These are phyloP conservation scores for Erithacus rubecula DNA, from an alignment of 2,797 vertebrate genomes.

Conservation along the genomic window DNA sequence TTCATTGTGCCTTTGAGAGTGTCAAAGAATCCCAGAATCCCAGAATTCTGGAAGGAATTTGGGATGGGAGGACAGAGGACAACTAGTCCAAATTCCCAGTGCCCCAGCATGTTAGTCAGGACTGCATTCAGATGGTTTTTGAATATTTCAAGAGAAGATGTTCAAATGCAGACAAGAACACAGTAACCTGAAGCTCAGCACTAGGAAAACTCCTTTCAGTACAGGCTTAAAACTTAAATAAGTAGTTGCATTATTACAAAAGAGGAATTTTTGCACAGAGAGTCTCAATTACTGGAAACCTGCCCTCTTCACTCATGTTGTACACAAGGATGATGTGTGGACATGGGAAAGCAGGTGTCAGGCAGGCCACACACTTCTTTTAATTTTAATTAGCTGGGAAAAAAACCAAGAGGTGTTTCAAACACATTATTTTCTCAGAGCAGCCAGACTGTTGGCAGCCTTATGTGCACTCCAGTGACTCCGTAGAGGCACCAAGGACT, in stretches of 20 bases:
- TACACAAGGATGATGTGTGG: neutral
- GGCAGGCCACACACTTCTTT: neutral
- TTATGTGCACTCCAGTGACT: neutral
- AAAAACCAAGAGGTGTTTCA: neutral
- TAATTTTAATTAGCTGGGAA: neutral
- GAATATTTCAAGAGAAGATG: neutral
- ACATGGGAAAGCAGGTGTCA: neutral
- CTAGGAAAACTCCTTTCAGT: neutral
- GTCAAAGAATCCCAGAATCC: neutral
- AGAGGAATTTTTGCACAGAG: neutral
- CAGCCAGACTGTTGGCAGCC: neutral
- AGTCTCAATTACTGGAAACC: neutral
- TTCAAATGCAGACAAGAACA: neutral
- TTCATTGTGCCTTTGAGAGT: neutral
- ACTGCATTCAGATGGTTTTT: neutral
- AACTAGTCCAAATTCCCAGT: too few species aligned
- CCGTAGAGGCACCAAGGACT: neutral
- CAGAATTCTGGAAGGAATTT: neutral
- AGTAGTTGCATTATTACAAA: neutral
- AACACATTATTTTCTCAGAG: neutral
- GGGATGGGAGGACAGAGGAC: neutral
- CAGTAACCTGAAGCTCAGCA: neutral
- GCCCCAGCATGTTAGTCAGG: neutral
- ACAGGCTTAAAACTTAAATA: neutral
- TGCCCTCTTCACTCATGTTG: neutral